Base-by-base conservation (phyloP, 2,888 invertebrate species). In the Rugalucina vietnamica region DNA sequence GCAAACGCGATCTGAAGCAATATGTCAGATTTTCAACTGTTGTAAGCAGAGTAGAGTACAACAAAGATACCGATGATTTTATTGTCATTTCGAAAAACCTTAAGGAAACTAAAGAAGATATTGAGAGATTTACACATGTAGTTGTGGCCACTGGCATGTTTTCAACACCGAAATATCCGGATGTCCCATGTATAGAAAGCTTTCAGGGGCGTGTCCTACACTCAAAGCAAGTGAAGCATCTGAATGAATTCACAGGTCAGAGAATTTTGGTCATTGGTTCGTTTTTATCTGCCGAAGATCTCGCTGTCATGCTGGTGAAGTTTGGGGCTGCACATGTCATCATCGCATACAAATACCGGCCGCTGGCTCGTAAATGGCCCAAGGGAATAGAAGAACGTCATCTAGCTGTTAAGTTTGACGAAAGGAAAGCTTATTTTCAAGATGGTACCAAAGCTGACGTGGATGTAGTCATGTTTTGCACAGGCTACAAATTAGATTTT, bases 151-250 rank as follows among this genome's bases (percentile, higher is more conserved):
- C n/a, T n/a, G 88, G 88, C 0, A 79, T 83, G 10, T 88, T 88
- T 34, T 72, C 72, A 12, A 34, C 60, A 1, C 82, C 88, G 36
- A 81, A 88, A 14, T 74, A 73, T 65, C 86, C 88, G 5, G 27
- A 36, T 0, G 81, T 79, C 75, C 57, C 69, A 21, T 86, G 88
- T 1, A 76, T 86, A 1, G 82, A 82, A 8, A 65, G 36, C 18
- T 88, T 88, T 54, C n/a, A 34, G 5, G 85, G 88, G 8, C 72
- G 78, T 24, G 72, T 86, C 2, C n/a, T 88, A 10, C 86, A 88
- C 54, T 79, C 86, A 0, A 81, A 88, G 50, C 82, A 88, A 50
- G 86, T 86, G 75, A 65, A 86, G 27, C 76, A 82, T 32, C 81
- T 82, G 0, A 24, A 10, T 18, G 79, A 84, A 27, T 88, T 82